A percentile compares a stretch with the other conserved stretches of the same genome.
These are phyloP conservation scores for Sitta europaea DNA, from an alignment of 2,113 vertebrate genomes.

Conservation along the genomic window DNA sequence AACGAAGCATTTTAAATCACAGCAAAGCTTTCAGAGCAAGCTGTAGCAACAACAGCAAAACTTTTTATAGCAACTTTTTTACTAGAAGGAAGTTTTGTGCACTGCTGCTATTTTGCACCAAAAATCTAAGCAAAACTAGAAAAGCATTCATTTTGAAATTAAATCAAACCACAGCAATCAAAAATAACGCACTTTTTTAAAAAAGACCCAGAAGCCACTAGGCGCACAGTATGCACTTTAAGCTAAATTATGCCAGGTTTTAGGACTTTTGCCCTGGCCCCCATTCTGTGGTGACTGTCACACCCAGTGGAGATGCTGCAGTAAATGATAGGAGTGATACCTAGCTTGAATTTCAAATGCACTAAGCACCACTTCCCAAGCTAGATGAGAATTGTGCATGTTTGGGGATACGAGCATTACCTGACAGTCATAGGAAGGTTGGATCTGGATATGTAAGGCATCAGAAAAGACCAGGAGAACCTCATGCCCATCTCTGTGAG, in stretches of 20 bases:
- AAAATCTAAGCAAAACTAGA: background rate
- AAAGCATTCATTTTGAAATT: background rate
- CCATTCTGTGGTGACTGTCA: background rate
- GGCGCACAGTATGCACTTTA: background rate
- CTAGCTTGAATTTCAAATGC: background rate
- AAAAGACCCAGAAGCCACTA: background rate
- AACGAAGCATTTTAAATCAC: background rate
- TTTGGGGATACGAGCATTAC: accelerated
- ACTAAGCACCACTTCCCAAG: background rate
- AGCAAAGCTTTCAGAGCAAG: background rate
- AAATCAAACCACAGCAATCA: background rate
- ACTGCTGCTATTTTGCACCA: background rate
- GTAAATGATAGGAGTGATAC: background rate
- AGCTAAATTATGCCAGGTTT: background rate
- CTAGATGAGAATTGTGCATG: background rate
- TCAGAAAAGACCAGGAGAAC: background rate
- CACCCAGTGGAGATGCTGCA: accelerated
- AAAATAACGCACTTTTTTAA: background rate
- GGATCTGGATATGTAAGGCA: background rate
- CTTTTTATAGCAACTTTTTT: conserved; percentile 54
- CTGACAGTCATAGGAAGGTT: background rate
- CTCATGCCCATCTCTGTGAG: background rate
- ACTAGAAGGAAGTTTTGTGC: background rate
- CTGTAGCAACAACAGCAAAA: conserved; percentile 47
- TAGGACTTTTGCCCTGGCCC: background rate